Percentiles rank a stretch among this genome's conserved stretches.
phyloP scores from a whole-genome alignment of 2,113 vertebrate species.

The Hystrix cristata region DNA sequence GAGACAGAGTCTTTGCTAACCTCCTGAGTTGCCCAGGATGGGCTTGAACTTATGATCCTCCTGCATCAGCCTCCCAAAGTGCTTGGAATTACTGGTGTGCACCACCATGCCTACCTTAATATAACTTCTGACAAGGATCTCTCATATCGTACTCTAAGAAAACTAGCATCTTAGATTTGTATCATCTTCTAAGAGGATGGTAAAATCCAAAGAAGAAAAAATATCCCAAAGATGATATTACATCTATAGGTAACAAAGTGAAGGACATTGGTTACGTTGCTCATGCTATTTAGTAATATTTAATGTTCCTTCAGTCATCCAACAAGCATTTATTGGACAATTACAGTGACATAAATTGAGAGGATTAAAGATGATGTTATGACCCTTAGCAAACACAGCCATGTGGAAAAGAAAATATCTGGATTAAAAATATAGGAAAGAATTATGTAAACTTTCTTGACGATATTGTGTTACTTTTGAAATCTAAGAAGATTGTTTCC shows the following conservation, averaged over 20 bases:
- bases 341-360: background rate
- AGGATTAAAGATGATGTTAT: background rate
- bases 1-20: background rate
- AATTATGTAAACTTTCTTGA: constrained; percentile 9
- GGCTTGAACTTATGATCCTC: background rate
- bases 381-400: background rate
- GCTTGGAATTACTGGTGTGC: background rate
- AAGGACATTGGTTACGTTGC: background rate
- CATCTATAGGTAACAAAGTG: background rate
- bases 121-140: background rate
- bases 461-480: background rate
- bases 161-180: constrained; percentile 20
- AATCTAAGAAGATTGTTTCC: background rate
- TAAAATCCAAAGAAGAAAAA: constrained; percentile 4
- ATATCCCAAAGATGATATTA: background rate
- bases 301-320: background rate
- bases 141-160: constrained; percentile 6
- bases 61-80: background rate
- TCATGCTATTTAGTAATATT: background rate
- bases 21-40: background rate
- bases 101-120: background rate
- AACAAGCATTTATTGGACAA: background rate
- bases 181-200: background rate
- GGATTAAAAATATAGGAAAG: background rate
- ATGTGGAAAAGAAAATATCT: background rate